Base-by-base conservation (phyloP, 2,113 vertebrate genomes). In the Turdus rufiventris region DNA sequence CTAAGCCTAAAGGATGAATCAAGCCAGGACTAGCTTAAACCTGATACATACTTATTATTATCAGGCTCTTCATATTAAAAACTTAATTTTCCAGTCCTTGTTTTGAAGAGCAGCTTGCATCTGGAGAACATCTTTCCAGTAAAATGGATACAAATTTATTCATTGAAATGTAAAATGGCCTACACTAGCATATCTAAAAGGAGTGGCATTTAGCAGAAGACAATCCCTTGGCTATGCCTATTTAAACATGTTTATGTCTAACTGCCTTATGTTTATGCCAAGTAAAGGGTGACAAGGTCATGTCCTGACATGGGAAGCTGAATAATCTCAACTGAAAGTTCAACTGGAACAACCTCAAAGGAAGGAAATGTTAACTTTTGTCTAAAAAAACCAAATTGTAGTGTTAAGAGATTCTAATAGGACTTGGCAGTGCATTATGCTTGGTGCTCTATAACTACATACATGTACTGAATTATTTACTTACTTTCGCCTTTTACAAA, bases 401-500 rank as follows among this genome's bases (percentile, higher is more conserved):
- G 10, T 29, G 38, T 76, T 43, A 84, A 66, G 72, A 92, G 25
- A 57, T 56, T 73, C 24, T 28, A 61, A 2, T 8, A 48, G 28
- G 20, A n/a, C 45, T 70, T 65, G 33, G 62, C 18, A 53, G 9
- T 14, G 11, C 9, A 40, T 54, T 42, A 29, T 38, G 28, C 38
- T 57, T 34, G 18, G 29, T 63, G 26, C 9, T 65, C 40, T 68
- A 21, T 65, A 78, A 87, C 54, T 48, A 57, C 2, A 3, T 17
- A 42, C 7, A 29, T 13, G 9, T 26, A 48, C 53, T 61, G 5
- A 78, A 60, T 82, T 89, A 50, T 47, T 91, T 33, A 62, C 82
- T 83, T 80, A 88, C 96, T 0, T 5, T 0, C 0, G 1, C 0
- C 3, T 4, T 6, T 0, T 20, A 1, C 6, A 3, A 0, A 6